phyloP scores from a whole-genome alignment of 1,140 invertebrate genomes.

The Anoplophora glabripennis region DNA sequence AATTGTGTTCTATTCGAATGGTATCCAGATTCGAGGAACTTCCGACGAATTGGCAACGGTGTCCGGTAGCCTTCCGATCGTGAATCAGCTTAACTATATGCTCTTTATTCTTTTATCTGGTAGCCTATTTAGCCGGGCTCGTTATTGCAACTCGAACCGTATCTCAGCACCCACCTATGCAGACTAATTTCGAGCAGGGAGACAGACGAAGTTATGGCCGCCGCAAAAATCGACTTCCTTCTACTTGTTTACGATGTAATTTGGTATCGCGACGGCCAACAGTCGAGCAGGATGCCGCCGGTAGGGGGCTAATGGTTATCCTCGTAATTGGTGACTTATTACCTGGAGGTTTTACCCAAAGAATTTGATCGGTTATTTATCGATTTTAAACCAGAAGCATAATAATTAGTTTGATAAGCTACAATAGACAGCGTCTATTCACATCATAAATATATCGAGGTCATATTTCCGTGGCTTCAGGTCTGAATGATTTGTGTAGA shows the following conservation, averaged over 20 bases:
- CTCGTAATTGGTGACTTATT: no score
- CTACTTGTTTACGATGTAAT: neutral
- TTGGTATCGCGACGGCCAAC: constrained; percentile 3
- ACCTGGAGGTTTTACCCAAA: no score
- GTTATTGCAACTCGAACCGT: constrained; percentile 18
- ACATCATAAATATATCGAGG: no score
- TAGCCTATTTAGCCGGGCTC: constrained; percentile 31
- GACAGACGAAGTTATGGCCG: constrained; percentile 19
- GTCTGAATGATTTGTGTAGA: no score
- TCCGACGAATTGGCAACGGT: neutral
- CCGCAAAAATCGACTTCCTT: constrained; percentile 10
- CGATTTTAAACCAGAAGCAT: no score
- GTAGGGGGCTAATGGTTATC: constrained; percentile 11
- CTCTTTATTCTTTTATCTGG: constrained; percentile 3
- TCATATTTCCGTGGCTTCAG: no score
- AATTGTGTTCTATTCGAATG: no score
- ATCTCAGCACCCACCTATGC: constrained; percentile 27
- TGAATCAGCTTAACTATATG: constrained; percentile 20
- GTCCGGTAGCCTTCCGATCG: constrained; percentile 14
- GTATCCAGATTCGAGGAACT: no score
- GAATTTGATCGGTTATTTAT: no score
- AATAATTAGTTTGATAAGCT: no score
- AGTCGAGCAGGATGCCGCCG: neutral
- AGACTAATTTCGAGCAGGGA: constrained; percentile 24
- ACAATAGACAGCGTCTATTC: no score